A percentile compares a stretch with the other conserved stretches of the same genome.
These are phyloP conservation scores for Plectropomus leopardus DNA, from an alignment of 2,113 vertebrate species.

Conservation along the genomic window DNA sequence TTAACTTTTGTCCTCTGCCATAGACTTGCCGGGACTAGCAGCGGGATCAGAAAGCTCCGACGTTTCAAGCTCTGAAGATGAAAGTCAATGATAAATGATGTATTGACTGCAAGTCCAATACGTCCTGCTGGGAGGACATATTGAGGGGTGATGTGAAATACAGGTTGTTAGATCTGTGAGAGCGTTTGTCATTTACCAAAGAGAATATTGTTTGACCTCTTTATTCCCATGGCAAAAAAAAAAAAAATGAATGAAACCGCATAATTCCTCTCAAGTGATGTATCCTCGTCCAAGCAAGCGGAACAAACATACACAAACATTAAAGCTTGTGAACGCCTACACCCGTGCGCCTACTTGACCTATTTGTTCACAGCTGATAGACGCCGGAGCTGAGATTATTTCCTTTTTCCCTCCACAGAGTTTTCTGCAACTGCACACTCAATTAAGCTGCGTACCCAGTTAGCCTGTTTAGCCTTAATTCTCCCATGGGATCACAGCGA, in stretches of 20 bases:
- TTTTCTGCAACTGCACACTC: slow-evolving; percentile 28
- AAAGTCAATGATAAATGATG: slow-evolving; percentile 52
- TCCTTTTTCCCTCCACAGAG: background rate
- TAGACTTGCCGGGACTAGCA: slow-evolving; percentile 20
- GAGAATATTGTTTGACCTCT: background rate
- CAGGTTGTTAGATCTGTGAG: slow-evolving; percentile 23
- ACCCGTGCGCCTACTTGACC: background rate
- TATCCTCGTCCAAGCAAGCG: background rate
- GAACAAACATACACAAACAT: background rate
- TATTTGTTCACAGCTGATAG: slow-evolving; percentile 40
- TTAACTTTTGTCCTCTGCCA: slow-evolving; percentile 41
- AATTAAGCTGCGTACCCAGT: slow-evolving; percentile 44
- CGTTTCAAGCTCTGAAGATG: slow-evolving; percentile 30
- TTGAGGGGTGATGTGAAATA: slow-evolving; percentile 46
- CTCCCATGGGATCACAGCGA: slow-evolving; percentile 12
- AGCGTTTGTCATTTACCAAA: slow-evolving; percentile 8
- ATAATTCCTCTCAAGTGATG: background rate
- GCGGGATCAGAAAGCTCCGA: slow-evolving; percentile 32
- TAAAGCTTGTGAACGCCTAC: slow-evolving; percentile 8
- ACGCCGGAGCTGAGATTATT: background rate
- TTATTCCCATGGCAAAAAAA: slow-evolving; percentile 24
- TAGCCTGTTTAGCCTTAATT: slow-evolving; percentile 24
- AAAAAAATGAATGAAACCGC: background rate
- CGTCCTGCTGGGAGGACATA: slow-evolving; percentile 45
- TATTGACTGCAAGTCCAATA: slow-evolving; percentile 39